A percentile compares a stretch with the other conserved stretches of the same genome.
Evolutionary conservation across 1,140 invertebrate species (phyloP).

Genomic region (Lithobius niger): DNA sequence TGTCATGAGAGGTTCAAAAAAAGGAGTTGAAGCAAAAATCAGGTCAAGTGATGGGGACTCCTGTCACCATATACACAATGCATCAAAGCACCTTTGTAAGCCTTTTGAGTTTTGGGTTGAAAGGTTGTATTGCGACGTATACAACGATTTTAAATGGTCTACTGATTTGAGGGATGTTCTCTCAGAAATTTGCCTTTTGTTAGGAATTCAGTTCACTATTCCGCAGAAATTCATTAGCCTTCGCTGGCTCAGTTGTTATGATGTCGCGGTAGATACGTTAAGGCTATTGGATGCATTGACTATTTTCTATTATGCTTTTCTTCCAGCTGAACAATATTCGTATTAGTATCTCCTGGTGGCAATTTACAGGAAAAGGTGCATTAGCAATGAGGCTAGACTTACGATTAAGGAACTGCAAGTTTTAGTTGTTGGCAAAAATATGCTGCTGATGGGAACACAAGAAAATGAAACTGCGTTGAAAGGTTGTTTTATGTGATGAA

Average conservation of each 20-base stretch:
- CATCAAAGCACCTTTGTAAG: constrained; percentile 19
- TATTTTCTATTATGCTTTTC: constrained; percentile 18
- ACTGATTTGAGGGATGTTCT: constrained; percentile 15
- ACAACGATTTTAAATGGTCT: constrained; percentile 23
- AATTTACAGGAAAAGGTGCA: not conserved
- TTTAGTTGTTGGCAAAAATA: not conserved
- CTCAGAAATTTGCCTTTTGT: constrained; percentile 17
- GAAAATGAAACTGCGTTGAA: not conserved
- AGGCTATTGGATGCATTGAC: constrained; percentile 14
- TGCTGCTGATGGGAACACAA: not conserved
- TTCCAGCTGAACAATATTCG: not conserved
- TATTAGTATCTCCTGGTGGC: not conserved
- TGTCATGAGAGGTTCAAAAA: constrained; percentile 22
- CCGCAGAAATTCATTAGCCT: constrained; percentile 17
- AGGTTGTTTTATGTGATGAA: not conserved
- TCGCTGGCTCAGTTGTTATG: constrained; percentile 21
- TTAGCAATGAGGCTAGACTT: not conserved
- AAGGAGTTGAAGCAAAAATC: constrained; percentile 20
- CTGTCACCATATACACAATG: constrained; percentile 22
- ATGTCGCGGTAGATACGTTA: constrained; percentile 14
- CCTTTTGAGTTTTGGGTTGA: constrained; percentile 20
- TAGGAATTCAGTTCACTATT: constrained; percentile 16
- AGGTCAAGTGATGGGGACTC: constrained; percentile 21
- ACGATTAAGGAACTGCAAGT: not conserved
- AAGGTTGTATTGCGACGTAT: constrained; percentile 15